phyloP scores from a whole-genome alignment of 2,113 vertebrate species.

The Grallaria varia region DNA sequence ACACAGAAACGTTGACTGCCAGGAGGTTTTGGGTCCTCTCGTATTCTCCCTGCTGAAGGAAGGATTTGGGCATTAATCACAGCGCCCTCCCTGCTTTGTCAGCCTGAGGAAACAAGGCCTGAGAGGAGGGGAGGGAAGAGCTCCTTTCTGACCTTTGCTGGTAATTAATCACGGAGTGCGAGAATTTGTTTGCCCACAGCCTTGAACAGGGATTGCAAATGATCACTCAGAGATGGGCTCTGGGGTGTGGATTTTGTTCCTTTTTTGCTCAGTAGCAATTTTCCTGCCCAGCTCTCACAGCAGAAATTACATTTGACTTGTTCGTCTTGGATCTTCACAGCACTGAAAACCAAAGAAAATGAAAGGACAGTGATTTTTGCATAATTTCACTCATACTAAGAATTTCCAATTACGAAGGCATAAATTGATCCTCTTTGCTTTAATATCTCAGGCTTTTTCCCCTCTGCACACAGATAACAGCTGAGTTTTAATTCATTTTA shows the following conservation, averaged over 20 bases:
- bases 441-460: constrained; percentile 21
- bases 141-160: not conserved
- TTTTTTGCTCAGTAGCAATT: not conserved
- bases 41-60: not conserved
- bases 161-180: not conserved
- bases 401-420: constrained; percentile 54
- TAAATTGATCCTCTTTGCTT: constrained; percentile 57
- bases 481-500: constrained; percentile 61
- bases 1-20: not conserved
- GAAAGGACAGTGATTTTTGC: constrained; percentile 37
- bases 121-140: not conserved
- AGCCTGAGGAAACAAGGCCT: not conserved
- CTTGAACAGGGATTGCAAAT: not conserved
- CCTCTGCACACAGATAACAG: constrained; percentile 23
- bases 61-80: not conserved
- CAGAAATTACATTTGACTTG: constrained; percentile 6
- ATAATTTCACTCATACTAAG: constrained; percentile 41
- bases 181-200: not conserved
- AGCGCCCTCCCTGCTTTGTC: not conserved
- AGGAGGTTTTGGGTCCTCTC: not conserved
- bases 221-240: not conserved
- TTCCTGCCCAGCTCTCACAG: not conserved
- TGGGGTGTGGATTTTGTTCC: too few relatives aligned
- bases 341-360: constrained; percentile 38
- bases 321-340: not conserved